Evolutionary conservation across 2,888 invertebrate species (phyloP).

Genomic region (Acrobasis consociella): DNA sequence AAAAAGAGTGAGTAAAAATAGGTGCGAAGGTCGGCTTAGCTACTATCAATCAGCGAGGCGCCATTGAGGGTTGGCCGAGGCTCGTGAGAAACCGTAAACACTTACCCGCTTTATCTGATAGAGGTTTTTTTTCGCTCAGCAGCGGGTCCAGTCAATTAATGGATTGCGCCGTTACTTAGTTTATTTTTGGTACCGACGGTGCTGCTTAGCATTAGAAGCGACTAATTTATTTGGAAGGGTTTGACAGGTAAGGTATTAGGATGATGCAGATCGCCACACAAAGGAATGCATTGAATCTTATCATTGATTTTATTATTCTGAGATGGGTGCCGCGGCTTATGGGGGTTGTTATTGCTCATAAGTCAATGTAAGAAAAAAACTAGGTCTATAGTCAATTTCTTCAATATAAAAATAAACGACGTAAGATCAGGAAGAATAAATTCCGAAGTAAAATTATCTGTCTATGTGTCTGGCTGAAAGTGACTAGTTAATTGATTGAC

Average conservation of each 20-base stretch:
- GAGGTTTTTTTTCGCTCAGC: slow-evolving; percentile 74
- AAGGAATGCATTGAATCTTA: slow-evolving; percentile 52
- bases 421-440: slow-evolving; percentile 36
- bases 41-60: slow-evolving; percentile 82
- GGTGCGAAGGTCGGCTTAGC: slow-evolving; percentile 71
- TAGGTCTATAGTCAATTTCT: slow-evolving; percentile 18
- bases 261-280: slow-evolving; percentile 56
- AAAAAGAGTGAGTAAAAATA: slow-evolving; percentile 39
- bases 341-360: slow-evolving; percentile 37
- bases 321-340: slow-evolving; percentile 43
- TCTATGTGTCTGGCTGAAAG: slow-evolving; percentile 37
- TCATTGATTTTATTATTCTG: slow-evolving; percentile 48
- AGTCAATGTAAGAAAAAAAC: slow-evolving; percentile 13
- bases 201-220: slow-evolving; percentile 68
- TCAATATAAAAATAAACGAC: slow-evolving; percentile 31
- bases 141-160: slow-evolving; percentile 80
- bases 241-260: slow-evolving; percentile 69
- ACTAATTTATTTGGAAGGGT: slow-evolving; percentile 74
- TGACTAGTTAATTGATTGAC: slow-evolving; percentile 47
- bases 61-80: slow-evolving; percentile 80
- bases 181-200: slow-evolving; percentile 67
- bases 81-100: slow-evolving; percentile 82
- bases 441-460: slow-evolving; percentile 41
- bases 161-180: slow-evolving; percentile 78
- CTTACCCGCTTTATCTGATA: slow-evolving; percentile 80